These are phyloP conservation scores for Lethenteron camtschaticum DNA, from an alignment of 2,113 vertebrate species.

Conservation along the genomic window DNA sequence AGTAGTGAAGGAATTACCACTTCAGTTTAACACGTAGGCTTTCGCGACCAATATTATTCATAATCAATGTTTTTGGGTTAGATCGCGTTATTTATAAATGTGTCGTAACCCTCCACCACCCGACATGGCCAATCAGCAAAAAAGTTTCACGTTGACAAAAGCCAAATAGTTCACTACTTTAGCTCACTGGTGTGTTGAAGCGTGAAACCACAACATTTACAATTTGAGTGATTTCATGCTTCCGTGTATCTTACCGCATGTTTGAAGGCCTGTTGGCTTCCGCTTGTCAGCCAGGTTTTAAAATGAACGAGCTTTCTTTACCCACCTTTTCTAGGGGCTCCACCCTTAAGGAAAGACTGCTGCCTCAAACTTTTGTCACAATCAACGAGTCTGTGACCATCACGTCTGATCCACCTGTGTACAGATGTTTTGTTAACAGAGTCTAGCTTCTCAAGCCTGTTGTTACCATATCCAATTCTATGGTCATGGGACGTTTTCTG, in stretches of 20 bases:
- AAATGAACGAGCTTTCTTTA: neutral
- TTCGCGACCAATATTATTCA: no score
- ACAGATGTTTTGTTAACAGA: neutral
- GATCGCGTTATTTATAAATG: no score
- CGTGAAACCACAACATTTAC: no score
- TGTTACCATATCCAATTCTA: neutral
- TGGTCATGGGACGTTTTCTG: neutral
- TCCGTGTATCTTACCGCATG: neutral
- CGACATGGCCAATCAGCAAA: no score
- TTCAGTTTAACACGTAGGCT: no score
- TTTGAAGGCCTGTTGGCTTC: neutral
- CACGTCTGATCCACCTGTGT: neutral
- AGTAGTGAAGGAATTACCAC: no score
- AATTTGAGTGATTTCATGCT: neutral
- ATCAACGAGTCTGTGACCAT: neutral
- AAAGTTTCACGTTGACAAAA: no score
- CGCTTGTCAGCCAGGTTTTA: neutral
- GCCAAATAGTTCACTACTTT: no score
- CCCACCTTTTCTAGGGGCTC: neutral
- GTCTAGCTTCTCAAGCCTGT: slow-evolving; percentile 1
- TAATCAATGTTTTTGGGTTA: no score
- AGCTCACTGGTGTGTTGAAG: no score
- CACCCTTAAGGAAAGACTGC: neutral
- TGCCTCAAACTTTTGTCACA: neutral
- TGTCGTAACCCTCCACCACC: no score